Base-by-base conservation (phyloP, 2,797 vertebrate genomes). In the Brachymystax lenok region DNA sequence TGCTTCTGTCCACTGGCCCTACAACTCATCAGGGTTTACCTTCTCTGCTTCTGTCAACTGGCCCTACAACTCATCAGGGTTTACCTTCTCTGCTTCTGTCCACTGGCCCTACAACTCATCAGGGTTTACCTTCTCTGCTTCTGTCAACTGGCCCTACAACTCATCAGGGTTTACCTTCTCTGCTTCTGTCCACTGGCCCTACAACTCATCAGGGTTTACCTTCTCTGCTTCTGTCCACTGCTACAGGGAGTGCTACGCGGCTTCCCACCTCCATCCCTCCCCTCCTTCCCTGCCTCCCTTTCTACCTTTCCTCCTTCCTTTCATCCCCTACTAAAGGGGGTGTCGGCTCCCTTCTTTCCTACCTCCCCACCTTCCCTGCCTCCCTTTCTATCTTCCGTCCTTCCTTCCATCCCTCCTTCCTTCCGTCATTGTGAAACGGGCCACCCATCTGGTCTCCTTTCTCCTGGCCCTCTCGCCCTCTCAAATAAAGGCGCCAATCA, bases 401-500 rank as follows among this genome's bases (percentile, higher is more conserved):
- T 40, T 28, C 72, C 28, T n/a, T 59, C 21, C 63, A 14, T 69
- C 63, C 28, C 17, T 13, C 19, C 76, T 64, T 54, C 77, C 56
- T 75, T 77, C 77, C 74, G 17, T 74, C 71, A 80, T 63, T 83
- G 74, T 50, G 69, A 83, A 86, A 70, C 87, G 81, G 93, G 90
- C 93, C 93, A 94, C 93, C 93, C 94, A 94, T 94, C 92, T 90
- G 91, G 93, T 86, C 85, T 86, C 80, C 85, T 87, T 90, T 91
- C 87, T 87, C 82, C 84, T 3, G 72, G 35, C 74, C 80, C 88
- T 85, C 86, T 90, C 81, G 67, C 89, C 88, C 69, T 54, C 81
- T 89, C 88, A 87, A 91, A 93, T 90, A 93, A 85, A 95, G 91
- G 92, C 83, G 93, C 90, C 93, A 94, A 92, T 94, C 93, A 93